Conservation (phyloP, 2,888 invertebrate species). For the Criorhina ranunculi region DNA sequence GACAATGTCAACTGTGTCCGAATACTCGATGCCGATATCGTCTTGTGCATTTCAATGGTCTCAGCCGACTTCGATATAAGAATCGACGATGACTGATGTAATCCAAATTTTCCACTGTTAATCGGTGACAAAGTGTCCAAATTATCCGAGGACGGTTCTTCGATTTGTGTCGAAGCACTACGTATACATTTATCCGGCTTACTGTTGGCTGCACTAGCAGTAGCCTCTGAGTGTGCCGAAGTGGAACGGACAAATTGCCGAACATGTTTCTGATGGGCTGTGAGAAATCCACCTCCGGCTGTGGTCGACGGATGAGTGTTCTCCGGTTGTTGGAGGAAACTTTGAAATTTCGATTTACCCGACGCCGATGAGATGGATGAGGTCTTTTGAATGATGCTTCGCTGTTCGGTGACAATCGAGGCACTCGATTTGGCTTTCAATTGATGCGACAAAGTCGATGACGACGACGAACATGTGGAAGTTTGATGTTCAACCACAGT, state of each 20-base stretch:
- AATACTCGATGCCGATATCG: slow-evolving; percentile 81
- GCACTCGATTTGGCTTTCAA: slow-evolving; percentile 84
- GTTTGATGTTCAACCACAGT: slow-evolving; percentile 80
- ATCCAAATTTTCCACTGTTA: slow-evolving; percentile 80
- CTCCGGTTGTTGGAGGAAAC: slow-evolving; percentile 84
- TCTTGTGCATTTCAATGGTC: slow-evolving; percentile 84
- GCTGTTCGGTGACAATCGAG: slow-evolving; percentile 82
- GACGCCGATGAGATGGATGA: slow-evolving; percentile 78
- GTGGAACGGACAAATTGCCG: slow-evolving; percentile 84
- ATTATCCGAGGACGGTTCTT: slow-evolving; percentile 78
- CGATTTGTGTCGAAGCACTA: slow-evolving; percentile 84
- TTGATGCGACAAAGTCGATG: slow-evolving; percentile 84
- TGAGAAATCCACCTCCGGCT: slow-evolving; percentile 80
- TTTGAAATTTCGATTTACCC: slow-evolving; percentile 83
- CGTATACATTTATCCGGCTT: slow-evolving; percentile 83
- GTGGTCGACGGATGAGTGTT: slow-evolving; percentile 79
- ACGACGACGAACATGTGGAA: slow-evolving; percentile 71
- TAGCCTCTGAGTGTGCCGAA: slow-evolving; percentile 84
- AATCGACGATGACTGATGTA: slow-evolving; percentile 84
- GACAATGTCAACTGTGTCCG: slow-evolving; percentile 84
- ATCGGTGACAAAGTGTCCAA: slow-evolving; percentile 77
- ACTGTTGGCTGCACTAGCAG: slow-evolving; percentile 76
- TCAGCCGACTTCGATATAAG: slow-evolving; percentile 84
- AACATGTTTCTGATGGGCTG: slow-evolving; percentile 84
- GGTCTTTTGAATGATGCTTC: slow-evolving; percentile 81